Base-by-base conservation (phyloP, 2,797 vertebrate genomes). In the Tokudaia muenninki region DNA sequence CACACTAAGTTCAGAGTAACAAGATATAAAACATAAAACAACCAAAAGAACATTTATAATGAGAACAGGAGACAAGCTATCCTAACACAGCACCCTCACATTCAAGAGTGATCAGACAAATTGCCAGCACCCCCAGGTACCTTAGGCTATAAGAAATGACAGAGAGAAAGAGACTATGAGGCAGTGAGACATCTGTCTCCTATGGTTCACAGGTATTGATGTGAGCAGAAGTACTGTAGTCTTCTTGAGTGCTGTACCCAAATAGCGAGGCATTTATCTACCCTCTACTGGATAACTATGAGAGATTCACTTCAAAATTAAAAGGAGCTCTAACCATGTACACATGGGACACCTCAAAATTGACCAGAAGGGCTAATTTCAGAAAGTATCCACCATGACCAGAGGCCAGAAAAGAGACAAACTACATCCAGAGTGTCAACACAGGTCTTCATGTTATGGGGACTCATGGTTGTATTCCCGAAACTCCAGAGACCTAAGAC, bases 201-300 rank as follows among this genome's bases (percentile, higher is more conserved):
- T 14, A 4, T 34, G 47, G 65, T 1, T 44, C 44, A 77, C 24
- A 92, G n/a, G n/a, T 7, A 34, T 8, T 47, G 24, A 50, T 50
- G 50, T 10, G 3, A 3, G 2, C 19, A 4, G 34, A 47, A 63
- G 29, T 1, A 1, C 14, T 31, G 8, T 3, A 22, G 44, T 5
- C 22, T 34, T 11, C 6, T n/a, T n/a, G 57, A 87, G 16, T 55
- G 12, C 17, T 34, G 22, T 2, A 67, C 57, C 24, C 50, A 2
- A 89, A 70, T 63, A 13, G 57, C 34, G 19, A 50, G 31, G 1
- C 16, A 19, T 31, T 37, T 77, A 59, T 0, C 7, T 67, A 44
- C 63, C 63, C 31, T 50, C 11, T 37, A 81, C 17, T 75, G 1
- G 47, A 17, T 31, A 31, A n/a, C 31, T 26, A 16, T 6, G 10